These are phyloP conservation scores for Mastigias papua DNA, from an alignment of 30 jellyfish, hydroid and myxozoan species.

Conservation along the genomic window DNA sequence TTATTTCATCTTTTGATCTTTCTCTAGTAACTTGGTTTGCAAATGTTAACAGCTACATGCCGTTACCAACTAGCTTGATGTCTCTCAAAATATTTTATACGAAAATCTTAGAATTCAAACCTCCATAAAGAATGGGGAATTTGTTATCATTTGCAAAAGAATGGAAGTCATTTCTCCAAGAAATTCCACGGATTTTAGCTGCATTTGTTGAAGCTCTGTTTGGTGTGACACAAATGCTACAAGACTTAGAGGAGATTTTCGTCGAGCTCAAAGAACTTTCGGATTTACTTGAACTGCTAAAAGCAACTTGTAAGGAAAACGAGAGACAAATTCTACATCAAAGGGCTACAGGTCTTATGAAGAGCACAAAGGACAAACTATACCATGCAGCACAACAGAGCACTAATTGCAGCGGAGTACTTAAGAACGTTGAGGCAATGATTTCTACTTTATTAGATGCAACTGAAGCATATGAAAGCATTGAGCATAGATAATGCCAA, in stretches of 20 bases:
- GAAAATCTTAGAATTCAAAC: too few species aligned
- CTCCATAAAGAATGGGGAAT: constrained; percentile 38
- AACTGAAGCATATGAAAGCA: too few species aligned
- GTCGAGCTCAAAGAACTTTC: constrained; percentile 9
- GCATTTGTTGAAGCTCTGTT: constrained; percentile 26
- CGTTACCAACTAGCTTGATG: too few species aligned
- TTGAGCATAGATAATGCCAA: too few species aligned
- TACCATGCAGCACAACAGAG: neutral
- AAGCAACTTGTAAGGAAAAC: neutral
- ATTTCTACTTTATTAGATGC: neutral
- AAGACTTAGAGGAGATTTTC: constrained; percentile 25
- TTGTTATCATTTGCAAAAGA: constrained; percentile 17
- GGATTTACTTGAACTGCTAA: constrained; percentile 20
- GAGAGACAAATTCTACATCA: constrained; percentile 4
- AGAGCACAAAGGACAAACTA: neutral
- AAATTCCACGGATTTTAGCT: constrained; percentile 3
- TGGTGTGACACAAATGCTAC: constrained; percentile 25
- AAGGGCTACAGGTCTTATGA: neutral
- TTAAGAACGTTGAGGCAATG: neutral
- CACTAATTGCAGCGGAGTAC: neutral
- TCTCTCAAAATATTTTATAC: too few species aligned
- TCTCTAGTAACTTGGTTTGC: too few species aligned
- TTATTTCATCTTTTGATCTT: too few species aligned
- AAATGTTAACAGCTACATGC: too few species aligned
- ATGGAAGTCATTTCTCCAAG: constrained; percentile 5